Evolutionary conservation across 2,888 invertebrate genomes (phyloP), one percentile per base, ranked within the genome.

Genomic region (Acanthosepion lycidas): DNA sequence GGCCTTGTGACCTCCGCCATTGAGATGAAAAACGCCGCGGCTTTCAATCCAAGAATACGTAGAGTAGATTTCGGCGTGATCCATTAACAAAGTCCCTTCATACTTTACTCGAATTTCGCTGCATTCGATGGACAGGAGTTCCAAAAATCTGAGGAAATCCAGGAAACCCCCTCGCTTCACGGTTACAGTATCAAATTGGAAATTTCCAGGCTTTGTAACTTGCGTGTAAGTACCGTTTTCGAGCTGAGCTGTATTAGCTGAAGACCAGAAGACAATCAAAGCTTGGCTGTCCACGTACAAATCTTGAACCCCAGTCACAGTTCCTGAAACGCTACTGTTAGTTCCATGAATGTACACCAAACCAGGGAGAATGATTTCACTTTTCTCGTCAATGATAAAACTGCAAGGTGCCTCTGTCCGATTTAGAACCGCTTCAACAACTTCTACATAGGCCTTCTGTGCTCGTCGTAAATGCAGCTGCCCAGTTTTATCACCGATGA

Each of bases 41-140:
- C 96, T 96, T 94, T 96, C 96, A 92, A 96, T 95, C 96, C 96
- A 96, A 33, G 96, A 96, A 94, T 95, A 96, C 20, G 96, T 96
- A 33, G 96, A 95, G 28, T 95, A 95, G n/a, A 96, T 96, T n/a
- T 95, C 93, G 3, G 96, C 96, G 91, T 96, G 95, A 95, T 96
- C 96, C 96, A 96, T 96, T 94, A 96, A 96, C 33, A 96, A 92
- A 33, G 93, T 15, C 23, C 96, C 96, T 94, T 95, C 95, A 94
- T 96, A 96, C 93, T 96, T 96, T 0, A 96, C 96, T 26, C 95
- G 95, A 15, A 96, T 95, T 95, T 96, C 96, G 95, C 96, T 96
- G 91, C 95, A 95, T 51, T 95, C 95, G 4, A 95, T 64, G 49
- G 95, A 94, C 53, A 96, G 94, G 26, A 94, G 64, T 59, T 95